phyloP scores from a whole-genome alignment of 1,140 invertebrate genomes.

The Drosophila watanabei region DNA sequence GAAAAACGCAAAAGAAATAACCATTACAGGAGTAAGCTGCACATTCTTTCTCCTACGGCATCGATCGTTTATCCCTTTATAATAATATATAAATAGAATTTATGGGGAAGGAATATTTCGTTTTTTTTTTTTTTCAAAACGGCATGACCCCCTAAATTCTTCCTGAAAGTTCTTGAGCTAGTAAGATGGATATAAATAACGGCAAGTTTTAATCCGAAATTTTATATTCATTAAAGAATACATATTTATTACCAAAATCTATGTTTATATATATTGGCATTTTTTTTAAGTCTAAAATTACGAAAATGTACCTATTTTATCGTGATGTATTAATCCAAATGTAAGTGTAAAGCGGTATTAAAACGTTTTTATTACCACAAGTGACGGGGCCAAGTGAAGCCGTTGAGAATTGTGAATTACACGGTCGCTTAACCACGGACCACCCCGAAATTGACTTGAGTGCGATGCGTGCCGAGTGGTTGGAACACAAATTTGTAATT shows the following conservation, averaged over 20 bases:
- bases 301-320: neutral
- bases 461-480: constrained; percentile 64
- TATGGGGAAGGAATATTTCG: no score
- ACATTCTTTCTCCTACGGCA: no score
- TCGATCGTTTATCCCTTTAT: no score
- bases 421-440: constrained; percentile 79
- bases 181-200: no score
- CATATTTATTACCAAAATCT: no score
- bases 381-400: constrained; percentile 41
- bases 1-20: no score
- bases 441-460: constrained; percentile 64
- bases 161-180: no score
- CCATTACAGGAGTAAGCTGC: no score
- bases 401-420: constrained; percentile 78
- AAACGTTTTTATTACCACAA: constrained; percentile 60
- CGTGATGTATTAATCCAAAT: constrained; percentile 41
- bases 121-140: no score
- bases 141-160: no score
- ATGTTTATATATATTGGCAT: neutral
- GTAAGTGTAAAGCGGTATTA: constrained; percentile 71
- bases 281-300: neutral
- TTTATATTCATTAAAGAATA: no score
- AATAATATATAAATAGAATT: no score
- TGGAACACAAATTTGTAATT: constrained; percentile 79
- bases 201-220: neutral